Evolutionary conservation across 1,140 invertebrate genomes (phyloP), one percentile per base, ranked within the genome.

Genomic region (Vollenhovia emeryi): DNA sequence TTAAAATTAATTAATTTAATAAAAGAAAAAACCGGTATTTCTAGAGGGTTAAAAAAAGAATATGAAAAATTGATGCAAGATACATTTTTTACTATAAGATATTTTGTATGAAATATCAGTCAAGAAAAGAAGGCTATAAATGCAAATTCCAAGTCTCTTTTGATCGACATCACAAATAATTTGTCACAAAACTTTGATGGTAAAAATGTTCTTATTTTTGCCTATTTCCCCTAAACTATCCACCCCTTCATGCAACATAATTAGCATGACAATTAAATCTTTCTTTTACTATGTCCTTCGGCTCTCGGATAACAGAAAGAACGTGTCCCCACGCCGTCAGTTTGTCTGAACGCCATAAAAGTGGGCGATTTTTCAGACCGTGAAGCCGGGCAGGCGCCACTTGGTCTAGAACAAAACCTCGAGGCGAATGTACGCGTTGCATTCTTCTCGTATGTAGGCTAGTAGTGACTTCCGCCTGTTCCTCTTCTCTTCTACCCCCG

Each of bases 401-500:
- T 76, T 55, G 13, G 71, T 76, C 30, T 76, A 57, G 80, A 84
- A 62, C 57, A 62, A 64, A 33, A 8, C 55, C 27, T 40, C 48
- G 45, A 69, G 27, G 36, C 52, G 21, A 62, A 66, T 43, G 52
- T 52, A 66, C 59, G 24, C 69, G 30, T 82, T 82, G 66, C 50
- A 74, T 57, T 40, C 83, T 66, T 79, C 52, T 50, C 27, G n/a
- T 83, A 89, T 89, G 78, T 89, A 79, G 88, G 84, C 69, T 84
- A 86, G 88, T 86, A 62, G 83, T 84, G 60, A 60, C 24, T 86
- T 60, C 84, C 48, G 52, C 30, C 59, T 68, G 74, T 27, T 62
- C 30, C 30, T 33, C 60, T 18, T 18, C 1, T 24, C 21, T 50
- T 9, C 4, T 36, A 13, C 7, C 18, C 11, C 13, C 24, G 24